These are phyloP conservation scores for Protula sp. DNA, from an alignment of 2,888 invertebrate species.

Conservation along the genomic window DNA sequence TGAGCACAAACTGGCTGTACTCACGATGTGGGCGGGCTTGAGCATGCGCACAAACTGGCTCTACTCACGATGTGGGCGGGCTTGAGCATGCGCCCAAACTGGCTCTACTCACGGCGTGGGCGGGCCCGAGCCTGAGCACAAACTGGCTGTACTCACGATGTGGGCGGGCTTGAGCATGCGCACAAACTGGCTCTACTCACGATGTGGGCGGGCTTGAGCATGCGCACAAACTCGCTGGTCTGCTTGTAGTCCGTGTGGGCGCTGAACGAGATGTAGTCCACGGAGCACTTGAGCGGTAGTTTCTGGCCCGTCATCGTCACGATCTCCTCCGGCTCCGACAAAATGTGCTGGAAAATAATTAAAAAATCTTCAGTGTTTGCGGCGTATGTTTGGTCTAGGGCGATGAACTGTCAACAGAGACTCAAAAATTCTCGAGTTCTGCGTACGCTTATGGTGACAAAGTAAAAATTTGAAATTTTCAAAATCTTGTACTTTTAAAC, in stretches of 20 bases:
- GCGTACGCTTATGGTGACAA: no score
- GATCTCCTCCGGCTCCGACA: conserved; percentile 97
- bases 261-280: conserved; percentile 98
- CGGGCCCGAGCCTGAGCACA: conserved; percentile 85
- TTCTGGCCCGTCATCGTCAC: conserved; percentile 92
- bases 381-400: not conserved
- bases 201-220: conserved; percentile 91
- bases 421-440: no score
- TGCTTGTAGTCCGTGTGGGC: conserved; percentile 98
- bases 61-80: conserved; percentile 89
- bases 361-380: not conserved
- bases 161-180: conserved; percentile 89
- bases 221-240: conserved; percentile 93
- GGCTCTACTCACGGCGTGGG: no score
- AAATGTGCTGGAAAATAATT: conserved; percentile 63
- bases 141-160: conserved; percentile 87
- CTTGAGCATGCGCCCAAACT: no score
- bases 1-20: no score
- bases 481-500: no score
- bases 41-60: no score
- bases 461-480: no score
- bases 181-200: conserved; percentile 79
- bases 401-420: no score
- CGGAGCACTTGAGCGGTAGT: conserved; percentile 91
- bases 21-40: no score